Conservation (phyloP, 2,888 invertebrate genomes). For the Mesorhabditis spiculigera region DNA sequence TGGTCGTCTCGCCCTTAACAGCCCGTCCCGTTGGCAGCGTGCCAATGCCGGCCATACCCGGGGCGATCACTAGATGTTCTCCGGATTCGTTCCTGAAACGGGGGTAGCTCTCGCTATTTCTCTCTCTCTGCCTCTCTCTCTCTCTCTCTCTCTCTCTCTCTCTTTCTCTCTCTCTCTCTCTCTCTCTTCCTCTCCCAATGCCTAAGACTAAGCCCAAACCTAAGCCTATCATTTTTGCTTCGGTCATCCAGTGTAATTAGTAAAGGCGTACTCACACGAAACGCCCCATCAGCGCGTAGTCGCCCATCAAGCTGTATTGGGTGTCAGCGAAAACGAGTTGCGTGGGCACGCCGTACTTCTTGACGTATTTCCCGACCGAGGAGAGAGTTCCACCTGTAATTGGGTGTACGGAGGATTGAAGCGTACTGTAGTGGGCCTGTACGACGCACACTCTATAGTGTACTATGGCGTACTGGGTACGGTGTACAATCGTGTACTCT, state of each 20-base stretch:
- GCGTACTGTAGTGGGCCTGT: background rate
- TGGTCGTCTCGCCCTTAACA: conserved; percentile 28
- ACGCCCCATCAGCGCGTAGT: conserved; percentile 26
- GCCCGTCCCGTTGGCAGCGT: conserved; percentile 29
- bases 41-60: conserved; percentile 39
- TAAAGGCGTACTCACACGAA: conserved; percentile 7
- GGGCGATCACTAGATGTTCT: conserved; percentile 21
- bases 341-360: conserved; percentile 28
- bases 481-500: too few relatives aligned
- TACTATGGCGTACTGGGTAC: too few relatives aligned
- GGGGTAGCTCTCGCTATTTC: too few relatives aligned
- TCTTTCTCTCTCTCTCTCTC: too few relatives aligned
- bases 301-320: conserved; percentile 29
- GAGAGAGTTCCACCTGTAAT: conserved; percentile 31
- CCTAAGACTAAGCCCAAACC: too few relatives aligned
- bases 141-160: too few relatives aligned
- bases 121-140: too few relatives aligned
- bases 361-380: conserved; percentile 29
- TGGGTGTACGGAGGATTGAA: background rate
- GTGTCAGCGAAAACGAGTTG: conserved; percentile 33
- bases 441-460: background rate
- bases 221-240: too few relatives aligned
- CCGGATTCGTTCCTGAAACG: conserved; percentile 27
- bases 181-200: too few relatives aligned
- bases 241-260: too few relatives aligned